A percentile compares a stretch with the other conserved stretches of the same genome.
These are phyloP conservation scores for Oreamnos americanus DNA, from an alignment of 2,113 vertebrate species.

Conservation along the genomic window DNA sequence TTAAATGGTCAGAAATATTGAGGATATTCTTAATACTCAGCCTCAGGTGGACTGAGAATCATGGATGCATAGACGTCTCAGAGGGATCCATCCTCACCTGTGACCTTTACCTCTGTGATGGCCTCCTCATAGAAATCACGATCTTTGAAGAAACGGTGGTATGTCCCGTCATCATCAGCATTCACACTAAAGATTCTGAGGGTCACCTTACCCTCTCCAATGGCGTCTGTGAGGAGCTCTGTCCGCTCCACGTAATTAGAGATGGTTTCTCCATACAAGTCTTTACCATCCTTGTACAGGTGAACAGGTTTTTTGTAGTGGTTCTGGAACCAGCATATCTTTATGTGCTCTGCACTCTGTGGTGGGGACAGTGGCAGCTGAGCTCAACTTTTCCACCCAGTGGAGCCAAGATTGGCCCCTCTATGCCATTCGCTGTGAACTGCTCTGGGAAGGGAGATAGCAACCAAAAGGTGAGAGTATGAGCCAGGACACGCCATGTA, in stretches of 20 bases:
- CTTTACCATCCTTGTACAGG: constrained; percentile 39
- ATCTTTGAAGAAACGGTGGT: constrained; percentile 46
- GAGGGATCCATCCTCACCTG: neutral
- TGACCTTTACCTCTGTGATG: neutral
- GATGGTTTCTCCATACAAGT: neutral
- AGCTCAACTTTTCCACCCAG: neutral
- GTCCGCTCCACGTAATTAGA: constrained; percentile 36
- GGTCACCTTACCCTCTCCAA: constrained; percentile 42
- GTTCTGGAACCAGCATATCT: constrained; percentile 24
- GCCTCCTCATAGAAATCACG: neutral
- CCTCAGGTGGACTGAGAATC: neutral
- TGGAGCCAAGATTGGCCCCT: neutral
- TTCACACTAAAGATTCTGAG: constrained; percentile 35
- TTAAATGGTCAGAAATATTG: neutral
- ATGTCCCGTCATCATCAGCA: constrained; percentile 25
- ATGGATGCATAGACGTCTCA: neutral
- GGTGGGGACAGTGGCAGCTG: constrained; percentile 37
- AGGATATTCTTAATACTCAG: neutral
- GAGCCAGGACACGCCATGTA: neutral
- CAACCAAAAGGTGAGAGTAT: neutral
- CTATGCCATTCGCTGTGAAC: neutral
- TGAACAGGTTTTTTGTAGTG: constrained; percentile 14
- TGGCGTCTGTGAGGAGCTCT: constrained; percentile 41
- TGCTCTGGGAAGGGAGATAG: neutral
- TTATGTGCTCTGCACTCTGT: constrained; percentile 31